These are phyloP conservation scores for Phrynocephalus versicolor DNA, from an alignment of 2,113 vertebrate species.

Conservation along the genomic window DNA sequence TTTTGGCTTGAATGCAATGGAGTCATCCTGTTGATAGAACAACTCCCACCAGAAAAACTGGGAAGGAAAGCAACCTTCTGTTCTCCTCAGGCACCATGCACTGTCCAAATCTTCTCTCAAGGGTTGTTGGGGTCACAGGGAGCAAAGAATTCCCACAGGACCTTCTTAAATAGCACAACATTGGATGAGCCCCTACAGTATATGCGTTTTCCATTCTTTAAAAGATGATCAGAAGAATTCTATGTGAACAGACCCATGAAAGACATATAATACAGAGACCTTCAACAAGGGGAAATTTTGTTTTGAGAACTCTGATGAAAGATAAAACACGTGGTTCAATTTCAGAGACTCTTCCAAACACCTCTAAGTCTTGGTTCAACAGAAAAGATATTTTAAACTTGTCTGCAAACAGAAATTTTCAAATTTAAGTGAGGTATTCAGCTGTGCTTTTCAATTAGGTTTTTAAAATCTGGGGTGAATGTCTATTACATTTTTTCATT, in stretches of 20 bases:
- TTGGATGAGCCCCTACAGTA: too few species aligned
- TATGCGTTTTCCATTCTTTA: not conserved
- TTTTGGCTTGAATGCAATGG: not conserved
- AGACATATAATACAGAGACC: not conserved
- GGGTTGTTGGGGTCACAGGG: too few species aligned
- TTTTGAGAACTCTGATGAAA: not conserved
- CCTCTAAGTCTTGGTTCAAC: not conserved
- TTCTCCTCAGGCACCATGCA: not conserved
- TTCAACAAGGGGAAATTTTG: not conserved
- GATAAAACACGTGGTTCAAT: not conserved
- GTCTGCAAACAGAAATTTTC: not conserved
- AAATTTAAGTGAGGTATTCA: not conserved
- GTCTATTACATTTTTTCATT: not conserved
- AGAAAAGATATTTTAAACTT: not conserved
- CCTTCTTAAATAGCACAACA: too few species aligned
- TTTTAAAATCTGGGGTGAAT: too few species aligned
- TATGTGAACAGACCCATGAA: not conserved
- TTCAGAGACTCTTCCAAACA: too few species aligned
- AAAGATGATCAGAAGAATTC: too few species aligned
- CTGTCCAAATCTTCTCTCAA: too few species aligned
- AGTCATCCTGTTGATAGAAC: not conserved
- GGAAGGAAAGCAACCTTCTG: not conserved
- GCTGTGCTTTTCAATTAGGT: not conserved
- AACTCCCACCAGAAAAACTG: not conserved
- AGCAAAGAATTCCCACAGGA: too few species aligned